Conservation (phyloP, 2,888 invertebrate species). For the Drosophila rellima region DNA sequence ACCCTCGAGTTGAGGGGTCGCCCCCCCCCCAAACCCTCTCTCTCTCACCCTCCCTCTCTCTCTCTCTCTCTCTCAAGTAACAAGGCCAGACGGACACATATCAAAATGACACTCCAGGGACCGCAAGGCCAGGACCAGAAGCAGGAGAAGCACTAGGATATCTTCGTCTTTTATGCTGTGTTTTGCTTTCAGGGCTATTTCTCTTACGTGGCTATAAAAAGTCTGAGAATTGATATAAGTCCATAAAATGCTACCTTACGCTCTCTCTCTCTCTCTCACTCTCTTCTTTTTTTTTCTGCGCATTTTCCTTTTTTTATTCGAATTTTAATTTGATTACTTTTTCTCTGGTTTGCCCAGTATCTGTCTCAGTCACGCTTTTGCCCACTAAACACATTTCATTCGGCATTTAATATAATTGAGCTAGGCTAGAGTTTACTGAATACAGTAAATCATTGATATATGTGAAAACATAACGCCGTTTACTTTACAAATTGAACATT, state of each 20-base stretch:
- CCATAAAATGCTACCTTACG: conserved; percentile 68
- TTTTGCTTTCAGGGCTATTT: conserved; percentile 60
- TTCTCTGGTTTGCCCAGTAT: conserved; percentile 26
- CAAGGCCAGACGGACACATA: conserved; percentile 65
- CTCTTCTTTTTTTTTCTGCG: conserved; percentile 11
- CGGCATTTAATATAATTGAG: conserved; percentile 35
- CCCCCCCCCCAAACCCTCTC: conserved; percentile 1
- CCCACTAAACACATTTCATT: conserved; percentile 26
- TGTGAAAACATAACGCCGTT: conserved; percentile 9
- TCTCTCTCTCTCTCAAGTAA: conserved; percentile 13
- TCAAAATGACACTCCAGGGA: conserved; percentile 82
- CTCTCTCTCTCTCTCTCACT: conserved; percentile 18
- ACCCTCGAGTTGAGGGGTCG: conserved; percentile 53
- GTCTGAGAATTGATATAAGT: conserved; percentile 79
- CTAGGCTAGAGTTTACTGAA: conserved; percentile 21
- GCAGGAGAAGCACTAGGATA: conserved; percentile 51
- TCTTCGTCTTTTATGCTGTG: conserved; percentile 61
- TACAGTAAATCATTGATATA: conserved; percentile 39
- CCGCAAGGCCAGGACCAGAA: conserved; percentile 51
- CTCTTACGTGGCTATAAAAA: conserved; percentile 58
- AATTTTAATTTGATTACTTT: conserved; percentile 82
- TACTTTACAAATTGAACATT: conserved; percentile 32
- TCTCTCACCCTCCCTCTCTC: conserved; percentile 13
- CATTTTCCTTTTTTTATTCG: conserved; percentile 60
- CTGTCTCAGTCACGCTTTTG: conserved; percentile 24